Conservation (phyloP, 2,797 vertebrate genomes). For the Enoplosus armatus region DNA sequence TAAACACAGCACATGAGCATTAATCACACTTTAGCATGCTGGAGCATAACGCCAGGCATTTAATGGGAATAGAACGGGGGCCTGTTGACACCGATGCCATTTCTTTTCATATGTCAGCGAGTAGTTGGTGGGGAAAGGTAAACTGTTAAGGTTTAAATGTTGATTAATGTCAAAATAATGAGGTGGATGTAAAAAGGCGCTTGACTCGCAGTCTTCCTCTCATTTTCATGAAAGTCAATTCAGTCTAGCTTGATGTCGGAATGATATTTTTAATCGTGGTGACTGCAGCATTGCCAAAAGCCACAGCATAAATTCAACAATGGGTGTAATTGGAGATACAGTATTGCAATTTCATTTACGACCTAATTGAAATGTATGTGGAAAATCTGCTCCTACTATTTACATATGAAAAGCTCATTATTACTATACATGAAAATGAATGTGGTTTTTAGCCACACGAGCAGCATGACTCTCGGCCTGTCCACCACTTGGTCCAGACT, state of each 20-base stretch:
- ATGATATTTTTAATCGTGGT: background rate
- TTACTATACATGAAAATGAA: background rate
- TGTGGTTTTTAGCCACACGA: too few species aligned
- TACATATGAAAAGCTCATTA: background rate
- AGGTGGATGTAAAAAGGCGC: background rate
- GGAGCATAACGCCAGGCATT: background rate
- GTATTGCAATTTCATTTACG: background rate
- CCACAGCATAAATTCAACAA: background rate
- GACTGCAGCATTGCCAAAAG: background rate
- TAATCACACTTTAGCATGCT: conserved; percentile 42
- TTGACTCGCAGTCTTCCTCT: background rate
- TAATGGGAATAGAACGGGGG: conserved; percentile 13
- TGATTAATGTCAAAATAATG: conserved; percentile 28
- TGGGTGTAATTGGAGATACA: background rate
- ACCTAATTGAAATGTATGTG: background rate
- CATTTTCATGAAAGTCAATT: background rate
- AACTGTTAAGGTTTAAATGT: background rate
- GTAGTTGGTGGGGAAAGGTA: background rate
- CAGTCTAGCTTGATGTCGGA: background rate
- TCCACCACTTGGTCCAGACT: background rate
- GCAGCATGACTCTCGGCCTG: too few species aligned
- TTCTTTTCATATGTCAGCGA: conserved; percentile 4
- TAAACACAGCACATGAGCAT: conserved; percentile 34
- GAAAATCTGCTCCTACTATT: background rate
- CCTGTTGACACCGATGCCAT: background rate